phyloP scores from a whole-genome alignment of 1,140 invertebrate genomes.

The Spodoptera litura region DNA sequence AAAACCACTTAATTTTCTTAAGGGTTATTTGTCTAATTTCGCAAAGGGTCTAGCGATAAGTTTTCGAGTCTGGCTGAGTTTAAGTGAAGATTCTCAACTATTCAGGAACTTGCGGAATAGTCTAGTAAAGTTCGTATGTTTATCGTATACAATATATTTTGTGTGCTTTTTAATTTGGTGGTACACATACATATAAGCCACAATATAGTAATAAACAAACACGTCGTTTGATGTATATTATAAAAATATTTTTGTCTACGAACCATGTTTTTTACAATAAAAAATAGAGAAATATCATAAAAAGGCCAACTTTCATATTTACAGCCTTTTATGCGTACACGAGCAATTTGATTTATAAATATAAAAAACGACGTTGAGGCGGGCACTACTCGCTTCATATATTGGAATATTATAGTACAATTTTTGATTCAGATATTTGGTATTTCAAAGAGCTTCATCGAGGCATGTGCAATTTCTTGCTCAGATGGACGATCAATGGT shows the following conservation, averaged over 20 bases:
- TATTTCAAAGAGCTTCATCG: slow-evolving; percentile 7
- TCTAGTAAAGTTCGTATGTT: slow-evolving; percentile 20
- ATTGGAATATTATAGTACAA: neutral
- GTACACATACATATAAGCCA: no score
- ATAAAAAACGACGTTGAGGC: neutral
- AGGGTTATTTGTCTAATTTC: slow-evolving; percentile 41
- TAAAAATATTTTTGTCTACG: no score
- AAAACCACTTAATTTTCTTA: slow-evolving; percentile 34
- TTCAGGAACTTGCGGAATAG: slow-evolving; percentile 23
- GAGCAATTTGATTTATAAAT: neutral
- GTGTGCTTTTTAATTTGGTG: slow-evolving; percentile 6
- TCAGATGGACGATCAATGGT: slow-evolving; percentile 13
- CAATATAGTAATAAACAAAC: no score
- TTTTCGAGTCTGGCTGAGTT: slow-evolving; percentile 31
- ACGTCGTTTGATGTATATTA: no score
- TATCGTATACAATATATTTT: slow-evolving; percentile 10
- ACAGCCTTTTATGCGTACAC: neutral
- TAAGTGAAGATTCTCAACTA: slow-evolving; percentile 25
- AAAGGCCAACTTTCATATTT: neutral
- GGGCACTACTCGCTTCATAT: neutral
- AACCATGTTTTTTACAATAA: no score
- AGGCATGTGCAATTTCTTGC: slow-evolving; percentile 29
- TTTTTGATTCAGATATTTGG: slow-evolving; percentile 17
- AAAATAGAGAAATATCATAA: neutral
- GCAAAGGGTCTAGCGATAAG: slow-evolving; percentile 39